phyloP scores from a whole-genome alignment of 2,113 vertebrate species.

The Hippocampus mohnikei region DNA sequence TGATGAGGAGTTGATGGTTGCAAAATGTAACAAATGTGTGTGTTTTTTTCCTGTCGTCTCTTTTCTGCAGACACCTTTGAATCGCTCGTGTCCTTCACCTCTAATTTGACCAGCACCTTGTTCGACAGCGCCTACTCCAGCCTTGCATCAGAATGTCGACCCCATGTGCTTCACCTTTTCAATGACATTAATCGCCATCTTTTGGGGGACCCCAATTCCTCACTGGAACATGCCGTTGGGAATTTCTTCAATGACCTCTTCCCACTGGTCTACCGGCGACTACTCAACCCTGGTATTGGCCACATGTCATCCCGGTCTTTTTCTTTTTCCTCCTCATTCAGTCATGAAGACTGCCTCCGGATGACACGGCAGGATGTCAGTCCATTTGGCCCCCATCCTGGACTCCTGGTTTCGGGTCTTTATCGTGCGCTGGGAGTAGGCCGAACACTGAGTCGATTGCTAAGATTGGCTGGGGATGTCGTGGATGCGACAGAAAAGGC shows the following conservation, averaged over 20 bases:
- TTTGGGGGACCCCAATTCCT: conserved; percentile 72
- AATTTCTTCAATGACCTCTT: conserved; percentile 84
- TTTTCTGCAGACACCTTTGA: conserved; percentile 78
- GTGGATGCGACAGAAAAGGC: conserved; percentile 80
- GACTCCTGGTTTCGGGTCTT: conserved; percentile 71
- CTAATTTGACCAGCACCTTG: conserved; percentile 80
- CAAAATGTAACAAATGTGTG: not conserved
- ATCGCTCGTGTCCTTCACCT: conserved; percentile 80
- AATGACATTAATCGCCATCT: conserved; percentile 79
- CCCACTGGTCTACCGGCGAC: conserved; percentile 82
- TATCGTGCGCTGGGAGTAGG: conserved; percentile 74
- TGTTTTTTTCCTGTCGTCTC: conserved; percentile 8
- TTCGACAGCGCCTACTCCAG: conserved; percentile 81
- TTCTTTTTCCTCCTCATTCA: conserved; percentile 20
- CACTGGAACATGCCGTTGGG: conserved; percentile 71
- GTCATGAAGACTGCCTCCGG: conserved; percentile 79
- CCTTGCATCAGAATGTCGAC: conserved; percentile 77
- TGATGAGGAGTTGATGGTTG: no score
- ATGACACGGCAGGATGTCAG: conserved; percentile 81
- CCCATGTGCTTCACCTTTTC: conserved; percentile 79
- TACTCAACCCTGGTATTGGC: conserved; percentile 82
- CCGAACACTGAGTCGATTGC: conserved; percentile 76
- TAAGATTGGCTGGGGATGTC: conserved; percentile 77
- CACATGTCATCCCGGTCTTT: conserved; percentile 39
- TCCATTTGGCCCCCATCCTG: conserved; percentile 82